Base-by-base conservation (phyloP, 1,140 invertebrate species). In the Asbolus verrucosus region DNA sequence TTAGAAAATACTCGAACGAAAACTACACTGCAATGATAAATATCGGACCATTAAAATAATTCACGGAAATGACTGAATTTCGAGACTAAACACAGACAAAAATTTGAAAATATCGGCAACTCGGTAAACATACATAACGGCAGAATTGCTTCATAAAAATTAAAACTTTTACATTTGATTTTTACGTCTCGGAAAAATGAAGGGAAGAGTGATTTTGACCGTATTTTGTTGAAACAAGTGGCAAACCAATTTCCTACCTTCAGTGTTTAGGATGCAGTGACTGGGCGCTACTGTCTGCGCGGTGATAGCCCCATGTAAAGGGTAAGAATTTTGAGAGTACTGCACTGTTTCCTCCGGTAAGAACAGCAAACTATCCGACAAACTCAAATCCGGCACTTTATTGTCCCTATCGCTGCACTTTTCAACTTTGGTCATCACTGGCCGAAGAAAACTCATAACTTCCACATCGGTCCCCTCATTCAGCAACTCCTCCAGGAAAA, bases 401-500 rank as follows among this genome's bases (percentile, higher is more conserved):
- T 76, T 75, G 8, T 86, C 85, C 21, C 84, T 84, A 72, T 86
- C 85, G 18, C 84, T 84, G 65, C 86, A 85, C 50, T 79, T 81
- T 76, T 90, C 88, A 39, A 92, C 82, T 65, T 89, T 84, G 13
- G 85, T 86, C 0, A 91, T 76, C 3, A 92, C 84, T 1, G 87
- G 84, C 15, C 83, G 84, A 62, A 87, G 85, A 67, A 91, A 84
- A 16, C 86, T 88, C 0, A 92, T 79, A 33, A 92, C 82, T 81
- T 92, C 89, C 21, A 88, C 86, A 73, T 90, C 87, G 0, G 87
- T 88, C 1, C 87, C 90, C 71, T 88, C 86, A 0, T 84, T 81
- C 6, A 90, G 81, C 11, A 90, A 81, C 67, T 88, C 87, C 62
- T 90, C 87, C 33, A 86, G 82, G 31, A 90, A 86, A 14, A 82